Evolutionary conservation across 1,140 invertebrate species (phyloP), one percentile per base, ranked within the genome.

Genomic region (Meteorus sp.): DNA sequence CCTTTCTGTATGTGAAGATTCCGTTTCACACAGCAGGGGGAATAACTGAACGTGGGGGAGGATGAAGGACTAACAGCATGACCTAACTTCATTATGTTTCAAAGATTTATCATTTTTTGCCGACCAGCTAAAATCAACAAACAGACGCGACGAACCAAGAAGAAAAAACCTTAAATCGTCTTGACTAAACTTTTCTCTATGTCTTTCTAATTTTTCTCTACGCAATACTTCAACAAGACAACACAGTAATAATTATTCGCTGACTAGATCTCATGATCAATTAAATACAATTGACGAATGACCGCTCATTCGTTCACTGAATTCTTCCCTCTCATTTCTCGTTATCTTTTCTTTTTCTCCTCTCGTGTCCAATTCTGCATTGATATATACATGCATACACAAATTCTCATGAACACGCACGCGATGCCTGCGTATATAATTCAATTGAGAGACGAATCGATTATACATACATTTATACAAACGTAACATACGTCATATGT

Each of bases 211-310:
- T 56, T 41, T 54, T 54, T 29, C 25, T 39, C 29, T 41, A 11
- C 9, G n/a, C 33, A 9, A 20, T 31, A 22, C 25, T 35, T 37
- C n/a, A n/a, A n/a, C n/a, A n/a, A n/a, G 50, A 52, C 27, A 37
- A 52, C 37, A 1, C 33, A 25, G 50, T 23, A 59, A 63, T 51
- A 50, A 35, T 64, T 69, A 56, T 61, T 67, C 51, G 66, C 50
- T 45, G 54, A 60, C 58, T 59, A 55, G 59, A 51, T 43, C 44
- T 64, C 56, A 64, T 59, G 61, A 63, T 55, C 72, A 78, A 78
- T 78, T 76, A 69, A 76, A 52, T 60, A 56, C 65, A 75, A 78
- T 76, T 76, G 72, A 70, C 63, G 66, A 67, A 72, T 63, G 67
- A 54, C 66, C 65, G 64, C 65, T 39, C 35, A n/a, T 7, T 39